These are phyloP conservation scores for Indicator maculatus DNA, from an alignment of 2,113 vertebrate species.

Conservation along the genomic window DNA sequence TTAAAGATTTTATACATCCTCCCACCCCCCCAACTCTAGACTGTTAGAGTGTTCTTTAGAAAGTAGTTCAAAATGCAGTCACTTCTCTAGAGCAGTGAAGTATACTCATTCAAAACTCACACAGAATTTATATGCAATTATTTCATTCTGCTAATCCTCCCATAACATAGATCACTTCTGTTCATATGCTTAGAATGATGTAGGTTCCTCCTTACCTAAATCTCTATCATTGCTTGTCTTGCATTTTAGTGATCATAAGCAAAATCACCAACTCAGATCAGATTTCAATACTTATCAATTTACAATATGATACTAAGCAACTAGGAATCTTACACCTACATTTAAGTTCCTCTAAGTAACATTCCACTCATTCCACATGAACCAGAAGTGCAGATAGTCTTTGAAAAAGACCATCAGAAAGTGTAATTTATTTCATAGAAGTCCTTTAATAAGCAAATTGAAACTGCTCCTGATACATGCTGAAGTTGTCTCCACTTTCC, in stretches of 20 bases:
- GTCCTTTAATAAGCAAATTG: not conserved
- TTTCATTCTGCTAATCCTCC: not conserved
- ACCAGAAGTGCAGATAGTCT: not conserved
- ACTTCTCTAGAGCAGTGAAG: not conserved
- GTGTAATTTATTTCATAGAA: not conserved
- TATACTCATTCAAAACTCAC: not conserved
- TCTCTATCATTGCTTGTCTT: not conserved
- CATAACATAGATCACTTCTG: not conserved
- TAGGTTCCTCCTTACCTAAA: not conserved
- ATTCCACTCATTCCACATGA: not conserved
- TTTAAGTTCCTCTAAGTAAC: not conserved
- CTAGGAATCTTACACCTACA: not conserved
- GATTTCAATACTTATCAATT: not conserved
- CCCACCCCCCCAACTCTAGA: too few species aligned
- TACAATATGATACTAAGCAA: not conserved
- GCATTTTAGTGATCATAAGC: not conserved
- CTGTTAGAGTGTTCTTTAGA: not conserved
- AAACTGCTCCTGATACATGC: not conserved
- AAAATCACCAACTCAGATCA: not conserved
- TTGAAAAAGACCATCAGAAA: not conserved
- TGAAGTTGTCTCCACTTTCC: not conserved
- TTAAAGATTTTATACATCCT: not conserved
- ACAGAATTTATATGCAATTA: not conserved
- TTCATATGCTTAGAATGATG: not conserved
- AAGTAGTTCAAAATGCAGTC: not conserved